Percentiles rank a stretch among this genome's conserved stretches.
Evolutionary conservation across 2,797 vertebrate genomes (phyloP).

Genomic region (Sternarchorhynchus goeldii): DNA sequence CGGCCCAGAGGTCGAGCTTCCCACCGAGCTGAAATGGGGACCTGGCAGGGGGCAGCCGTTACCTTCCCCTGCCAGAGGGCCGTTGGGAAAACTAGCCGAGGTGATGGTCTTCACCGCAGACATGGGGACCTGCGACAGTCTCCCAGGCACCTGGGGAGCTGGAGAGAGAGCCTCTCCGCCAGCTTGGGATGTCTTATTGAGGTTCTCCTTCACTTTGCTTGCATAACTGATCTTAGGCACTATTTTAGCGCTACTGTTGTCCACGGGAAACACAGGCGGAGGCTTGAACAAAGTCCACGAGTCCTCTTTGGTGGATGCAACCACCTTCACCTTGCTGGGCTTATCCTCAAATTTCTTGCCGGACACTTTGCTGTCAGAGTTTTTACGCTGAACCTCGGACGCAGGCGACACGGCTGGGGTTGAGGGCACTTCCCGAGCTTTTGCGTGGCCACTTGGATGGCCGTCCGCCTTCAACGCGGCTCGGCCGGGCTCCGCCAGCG

Average conservation of each 20-base stretch:
- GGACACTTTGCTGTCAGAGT: slow-evolving; percentile 84
- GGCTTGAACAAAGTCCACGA: slow-evolving; percentile 99
- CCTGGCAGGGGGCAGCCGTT: slow-evolving; percentile 81
- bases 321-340: slow-evolving; percentile 86
- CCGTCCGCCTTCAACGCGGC: slow-evolving; percentile 69
- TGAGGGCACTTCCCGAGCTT: slow-evolving; percentile 64
- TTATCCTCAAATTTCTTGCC: slow-evolving; percentile 92
- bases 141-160: slow-evolving; percentile 72
- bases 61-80: slow-evolving; percentile 87
- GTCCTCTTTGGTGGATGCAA: slow-evolving; percentile 89
- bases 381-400: slow-evolving; percentile 85
- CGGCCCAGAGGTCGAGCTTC: slow-evolving; percentile 77
- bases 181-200: slow-evolving; percentile 93
- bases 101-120: slow-evolving; percentile 97
- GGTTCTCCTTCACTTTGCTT: slow-evolving; percentile 99
- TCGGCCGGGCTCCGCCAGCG: slow-evolving; percentile 79
- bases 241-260: slow-evolving; percentile 99
- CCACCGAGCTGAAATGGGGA: slow-evolving; percentile 87
- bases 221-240: slow-evolving; percentile 99
- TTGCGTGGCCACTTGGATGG: slow-evolving; percentile 61
- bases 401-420: slow-evolving; percentile 65
- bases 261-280: slow-evolving; percentile 97
- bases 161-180: slow-evolving; percentile 77
- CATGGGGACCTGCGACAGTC: slow-evolving; percentile 94
- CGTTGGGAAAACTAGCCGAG: slow-evolving; percentile 94